A percentile compares a stretch with the other conserved stretches of the same genome.
Evolutionary conservation across 2,797 vertebrate species (phyloP).

Genomic region (Molothrus ater): DNA sequence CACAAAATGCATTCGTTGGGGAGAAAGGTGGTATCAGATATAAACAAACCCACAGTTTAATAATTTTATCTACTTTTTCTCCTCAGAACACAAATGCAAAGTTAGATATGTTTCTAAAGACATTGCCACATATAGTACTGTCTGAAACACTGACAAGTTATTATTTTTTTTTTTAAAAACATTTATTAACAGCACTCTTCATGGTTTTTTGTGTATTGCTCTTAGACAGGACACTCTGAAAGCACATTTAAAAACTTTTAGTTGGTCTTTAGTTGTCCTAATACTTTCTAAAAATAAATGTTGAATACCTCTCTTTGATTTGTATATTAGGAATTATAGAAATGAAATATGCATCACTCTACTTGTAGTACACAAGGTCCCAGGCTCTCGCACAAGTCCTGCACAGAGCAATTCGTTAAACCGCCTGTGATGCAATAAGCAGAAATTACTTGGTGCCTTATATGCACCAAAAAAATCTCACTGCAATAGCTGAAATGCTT

Average conservation of each 20-base stretch:
- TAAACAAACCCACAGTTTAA: neutral
- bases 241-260: neutral
- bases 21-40: neutral
- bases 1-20: neutral
- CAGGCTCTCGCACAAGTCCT: neutral
- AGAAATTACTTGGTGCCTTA: neutral
- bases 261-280: neutral
- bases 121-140: neutral
- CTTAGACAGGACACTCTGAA: neutral
- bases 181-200: neutral
- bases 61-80: neutral
- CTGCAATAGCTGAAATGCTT: neutral
- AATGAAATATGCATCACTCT: neutral
- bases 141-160: neutral
- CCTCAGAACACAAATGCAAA: neutral
- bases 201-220: neutral
- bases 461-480: constrained; percentile 12
- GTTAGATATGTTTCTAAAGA: neutral
- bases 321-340: neutral
- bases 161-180: neutral
- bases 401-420: neutral
- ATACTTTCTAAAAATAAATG: neutral
- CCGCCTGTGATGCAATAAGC: neutral
- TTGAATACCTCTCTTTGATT: neutral
- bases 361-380: neutral